Evolutionary conservation across 2,113 vertebrate species (phyloP), one percentile per base, ranked within the genome.

Genomic region (Notothenia coriiceps): DNA sequence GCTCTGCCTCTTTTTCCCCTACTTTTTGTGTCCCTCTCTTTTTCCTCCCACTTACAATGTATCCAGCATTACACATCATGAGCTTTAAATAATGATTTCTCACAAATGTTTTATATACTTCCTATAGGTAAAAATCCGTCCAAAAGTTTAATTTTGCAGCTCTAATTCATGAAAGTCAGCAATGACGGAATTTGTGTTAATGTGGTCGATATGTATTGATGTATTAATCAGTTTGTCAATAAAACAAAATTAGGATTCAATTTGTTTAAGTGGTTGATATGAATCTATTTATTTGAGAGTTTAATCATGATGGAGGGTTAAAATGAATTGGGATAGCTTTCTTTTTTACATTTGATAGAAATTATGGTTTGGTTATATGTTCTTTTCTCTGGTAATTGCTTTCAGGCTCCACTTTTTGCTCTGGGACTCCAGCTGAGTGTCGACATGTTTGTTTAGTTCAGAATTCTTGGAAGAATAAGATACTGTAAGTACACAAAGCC

Each of bases 381-480:
- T 61, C 22, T 43, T 29, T 67, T 49, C 25, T 60, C 18, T 51
- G 18, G 10, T 54, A 14, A 64, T 44, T 4, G 1, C 15, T 54
- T 43, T 59, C 50, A 67, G 46, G 5, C 72, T 62, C 67, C 62
- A 20, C 43, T 11, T 14, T 51, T 60, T 59, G 20, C 66, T 33
- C 44, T 60, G 4, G n/a, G 51, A 6, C 18, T 78, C 57, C 61
- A 75, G 70, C 49, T 77, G 20, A 54, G 60, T 10, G 14, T 63
- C 40, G 35, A 47, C 77, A 44, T 59, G 64, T 56, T 68, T 79
- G 20, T 60, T 66, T 18, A 74, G 9, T 43, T 73, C 66, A 67
- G 56, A 35, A 72, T 67, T 51, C 68, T 76, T 25, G 62, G 61
- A 62, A 74, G 20, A 76, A 75, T 70, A 49, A 76, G 54, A 83